Percentiles rank a stretch among this genome's conserved stretches.
These are phyloP conservation scores for Apotomis betuletana DNA, from an alignment of 2,888 invertebrate species.

Conservation along the genomic window DNA sequence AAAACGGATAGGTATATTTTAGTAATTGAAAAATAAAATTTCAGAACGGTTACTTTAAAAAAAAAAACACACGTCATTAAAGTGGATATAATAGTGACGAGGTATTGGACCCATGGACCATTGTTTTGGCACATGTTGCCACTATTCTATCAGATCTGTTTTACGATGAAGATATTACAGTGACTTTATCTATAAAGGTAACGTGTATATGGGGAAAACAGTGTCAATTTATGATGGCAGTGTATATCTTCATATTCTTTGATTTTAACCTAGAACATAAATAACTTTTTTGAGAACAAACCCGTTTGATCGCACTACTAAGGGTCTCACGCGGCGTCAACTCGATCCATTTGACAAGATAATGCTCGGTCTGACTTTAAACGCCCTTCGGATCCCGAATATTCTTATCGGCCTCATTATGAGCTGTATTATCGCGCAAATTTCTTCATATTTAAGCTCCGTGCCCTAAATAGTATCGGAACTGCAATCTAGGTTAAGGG, in stretches of 20 bases:
- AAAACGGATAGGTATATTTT: too few species aligned
- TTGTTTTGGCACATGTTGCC: too few species aligned
- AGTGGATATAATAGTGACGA: too few species aligned
- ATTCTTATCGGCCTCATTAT: slow-evolving; percentile 22
- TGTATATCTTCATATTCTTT: neutral
- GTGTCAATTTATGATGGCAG: too few species aligned
- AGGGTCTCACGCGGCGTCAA: neutral
- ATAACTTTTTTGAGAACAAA: neutral
- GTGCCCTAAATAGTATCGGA: slow-evolving; percentile 28
- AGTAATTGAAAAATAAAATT: too few species aligned
- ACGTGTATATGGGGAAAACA: too few species aligned
- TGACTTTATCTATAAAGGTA: too few species aligned
- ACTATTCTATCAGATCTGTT: too few species aligned
- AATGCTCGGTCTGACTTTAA: slow-evolving; percentile 35
- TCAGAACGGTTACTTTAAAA: too few species aligned
- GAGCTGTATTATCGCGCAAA: slow-evolving; percentile 15
- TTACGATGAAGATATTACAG: too few species aligned
- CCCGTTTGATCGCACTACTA: slow-evolving; percentile 6
- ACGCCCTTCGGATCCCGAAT: slow-evolving; percentile 21
- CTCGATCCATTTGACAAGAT: slow-evolving; percentile 18
- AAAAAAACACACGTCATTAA: too few species aligned
- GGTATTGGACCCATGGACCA: too few species aligned
- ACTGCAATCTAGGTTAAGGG: slow-evolving; percentile 15
- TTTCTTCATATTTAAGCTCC: slow-evolving; percentile 34
- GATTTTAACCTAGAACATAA: neutral